Evolutionary conservation across 1,140 invertebrate genomes (phyloP), one percentile per base, ranked within the genome.

Genomic region (Sipha flava): DNA sequence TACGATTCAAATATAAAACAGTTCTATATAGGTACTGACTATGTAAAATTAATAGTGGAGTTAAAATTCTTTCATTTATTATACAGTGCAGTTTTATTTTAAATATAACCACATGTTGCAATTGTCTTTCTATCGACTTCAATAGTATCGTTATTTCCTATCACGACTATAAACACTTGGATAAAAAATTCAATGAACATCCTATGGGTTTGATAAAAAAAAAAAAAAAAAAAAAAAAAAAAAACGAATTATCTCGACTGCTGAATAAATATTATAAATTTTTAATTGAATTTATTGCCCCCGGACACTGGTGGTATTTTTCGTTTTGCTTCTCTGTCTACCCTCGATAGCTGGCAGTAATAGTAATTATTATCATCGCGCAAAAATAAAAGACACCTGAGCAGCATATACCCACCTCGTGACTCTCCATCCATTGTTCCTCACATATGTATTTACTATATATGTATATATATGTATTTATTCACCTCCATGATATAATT

Each of bases 351-450:
- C 21, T 23, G 31, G 34, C 6, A 43, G 43, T 43, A 43, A 59
- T 77, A 59, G 21, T 77, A 49, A 77, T 77, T 77, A 77, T 77
- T 77, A 59, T 77, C 59, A 77, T 57, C 18, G 73, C 52, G 23
- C 73, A 77, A 77, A 52, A 77, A 77, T 77, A 77, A 77, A 77
- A 43, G 52, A 23, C 73, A 77, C 73, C 73, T 77, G 73, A 77
- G 52, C 49, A 40, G 4, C 37, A 18, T 12, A 6, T 40, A 21
- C 64, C 21, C 37, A 23, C 21, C 52, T 9, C 52, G 21, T 43
- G 66, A 43, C 73, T 59, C 14, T 23, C 26, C n/a, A 4, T 23
- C 68, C 43, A 31, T 49, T 37, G 18, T 34, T 23, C 0, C 37
- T 16, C 47, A 7, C 31, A 23, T 57, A 10, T 18, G 21, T 34